Percentiles rank a stretch among this genome's conserved stretches.
phyloP scores from a whole-genome alignment of 2,797 vertebrate genomes.

The Spatula versicolor region DNA sequence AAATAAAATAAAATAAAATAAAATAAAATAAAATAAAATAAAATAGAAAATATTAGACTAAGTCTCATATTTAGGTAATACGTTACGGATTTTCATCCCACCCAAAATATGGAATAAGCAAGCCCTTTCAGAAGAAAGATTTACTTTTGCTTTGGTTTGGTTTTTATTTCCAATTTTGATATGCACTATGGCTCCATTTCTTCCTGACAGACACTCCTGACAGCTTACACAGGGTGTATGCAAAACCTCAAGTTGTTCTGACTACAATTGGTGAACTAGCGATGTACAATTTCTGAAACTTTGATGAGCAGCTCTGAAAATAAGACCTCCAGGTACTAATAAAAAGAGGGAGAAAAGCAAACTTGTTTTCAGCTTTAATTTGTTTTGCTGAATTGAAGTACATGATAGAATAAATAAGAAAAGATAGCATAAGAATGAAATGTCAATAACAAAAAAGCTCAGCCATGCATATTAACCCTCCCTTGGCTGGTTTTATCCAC shows the following conservation, averaged over 20 bases:
- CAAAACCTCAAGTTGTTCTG: neutral
- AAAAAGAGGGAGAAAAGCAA: neutral
- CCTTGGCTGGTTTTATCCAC: neutral
- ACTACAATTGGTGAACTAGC: neutral
- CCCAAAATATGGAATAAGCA: neutral
- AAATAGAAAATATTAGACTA: neutral
- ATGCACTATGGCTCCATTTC: neutral
- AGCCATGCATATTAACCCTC: neutral
- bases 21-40: rapidly evolving
- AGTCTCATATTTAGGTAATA: neutral
- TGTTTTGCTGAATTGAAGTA: constrained; percentile 11
- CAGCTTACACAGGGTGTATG: neutral
- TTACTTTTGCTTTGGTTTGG: neutral
- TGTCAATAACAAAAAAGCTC: neutral
- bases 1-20: too few species aligned
- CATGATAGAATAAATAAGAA: neutral
- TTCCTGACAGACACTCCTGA: neutral
- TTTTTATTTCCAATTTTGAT: neutral
- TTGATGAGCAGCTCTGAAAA: neutral
- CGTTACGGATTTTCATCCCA: neutral
- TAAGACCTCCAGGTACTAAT: neutral
- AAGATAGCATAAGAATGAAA: neutral
- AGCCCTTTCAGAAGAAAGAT: neutral
- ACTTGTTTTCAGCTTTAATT: constrained; percentile 2
- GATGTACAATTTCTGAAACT: neutral